Base-by-base conservation (phyloP, 2,113 vertebrate genomes). In the Prietella phreatophila region DNA sequence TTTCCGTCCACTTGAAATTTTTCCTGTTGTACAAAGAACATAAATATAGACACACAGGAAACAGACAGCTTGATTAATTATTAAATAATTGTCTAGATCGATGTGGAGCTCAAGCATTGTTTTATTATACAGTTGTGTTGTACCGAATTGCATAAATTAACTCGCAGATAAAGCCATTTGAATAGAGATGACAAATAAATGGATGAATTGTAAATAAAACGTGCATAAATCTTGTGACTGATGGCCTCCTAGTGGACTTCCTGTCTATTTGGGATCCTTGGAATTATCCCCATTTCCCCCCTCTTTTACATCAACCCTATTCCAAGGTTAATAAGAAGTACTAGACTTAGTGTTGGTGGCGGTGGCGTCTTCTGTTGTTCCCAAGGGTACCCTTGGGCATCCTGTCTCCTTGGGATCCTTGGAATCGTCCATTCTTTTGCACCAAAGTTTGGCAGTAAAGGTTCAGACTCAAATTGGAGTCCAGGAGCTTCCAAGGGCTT, bases 1-100 rank as follows among this genome's bases (percentile, higher is more conserved):
- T 91, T 90, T 89, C 88, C 82, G 84, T 83, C 58, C 84, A 76
- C 83, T 85, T 78, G 30, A 42, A 75, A 80, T 82, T 84, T 61
- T 80, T 79, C 73, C 76, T 88, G 15, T 61, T 73, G 80, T 56
- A 87, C 58, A 61, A 76, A 71, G 60, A 85, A 42, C 36, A 53
- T 69, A 80, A 88, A 84, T 80, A 80, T 33, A 53, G 82, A 87
- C 58, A 33, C 60, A 65, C 71, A 78, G 56, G 73, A 69, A 39
- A 53, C 53, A 17, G n/a, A 55, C 61, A 42, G 27, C 27, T 79
- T 79, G 39, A 86, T 86, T 86, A 86, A 61, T 79, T 42, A 79
- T 22, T 61, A 61, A 78, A 55, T 56, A 53, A 9, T 25, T 42
- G 10, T 69, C 61, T 11, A 69, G 50, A 73, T 60, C 13, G 13